Evolutionary conservation across 2,888 invertebrate genomes (phyloP), one percentile per base, ranked within the genome.

Genomic region (Muschampia staudingeri): DNA sequence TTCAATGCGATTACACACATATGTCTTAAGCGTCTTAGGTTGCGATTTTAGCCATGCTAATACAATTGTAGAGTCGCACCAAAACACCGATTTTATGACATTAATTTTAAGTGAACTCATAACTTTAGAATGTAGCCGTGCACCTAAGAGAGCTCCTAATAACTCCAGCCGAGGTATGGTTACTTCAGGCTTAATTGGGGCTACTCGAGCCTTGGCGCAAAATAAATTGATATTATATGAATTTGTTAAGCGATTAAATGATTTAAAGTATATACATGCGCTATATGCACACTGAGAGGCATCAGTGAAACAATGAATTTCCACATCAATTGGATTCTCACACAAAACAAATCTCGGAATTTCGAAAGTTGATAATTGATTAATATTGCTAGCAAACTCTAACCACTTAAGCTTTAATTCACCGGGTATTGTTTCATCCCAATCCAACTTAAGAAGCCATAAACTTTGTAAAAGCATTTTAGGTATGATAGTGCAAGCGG

Each of bases 281-380:
- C 65, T 30, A 30, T 65, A 65, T n/a, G 65, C 65, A 14, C 16
- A 65, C 11, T 65, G 25, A 30, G 65, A 65, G 25, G 65, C 65
- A 65, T 65, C 65, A 65, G 65, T 65, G 14, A 65, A 65, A 30
- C 65, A 65, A 30, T 65, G 65, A 65, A 65, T 65, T n/a, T 65
- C 65, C 25, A 65, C 12, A 65, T 65, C 16, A 12, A 12, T 30
- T 12, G 65, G 2, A 30, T 65, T 25, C 2, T 65, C 65, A 30
- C 65, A 65, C 14, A 65, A 65, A 6, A 65, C 30, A 30, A n/a
- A 30, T 30, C 65, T 65, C 7, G 65, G 65, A 65, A 65, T 65
- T 65, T 65, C 30, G 11, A 65, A 65, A 6, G 1, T 65, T 34
- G 9, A 48, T 0, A 14, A 48, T 14, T 48, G 14, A 48, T 48